A percentile compares a stretch with the other conserved stretches of the same genome.
phyloP scores from a whole-genome alignment of 2,888 invertebrate species.

The Thyatira batis region DNA sequence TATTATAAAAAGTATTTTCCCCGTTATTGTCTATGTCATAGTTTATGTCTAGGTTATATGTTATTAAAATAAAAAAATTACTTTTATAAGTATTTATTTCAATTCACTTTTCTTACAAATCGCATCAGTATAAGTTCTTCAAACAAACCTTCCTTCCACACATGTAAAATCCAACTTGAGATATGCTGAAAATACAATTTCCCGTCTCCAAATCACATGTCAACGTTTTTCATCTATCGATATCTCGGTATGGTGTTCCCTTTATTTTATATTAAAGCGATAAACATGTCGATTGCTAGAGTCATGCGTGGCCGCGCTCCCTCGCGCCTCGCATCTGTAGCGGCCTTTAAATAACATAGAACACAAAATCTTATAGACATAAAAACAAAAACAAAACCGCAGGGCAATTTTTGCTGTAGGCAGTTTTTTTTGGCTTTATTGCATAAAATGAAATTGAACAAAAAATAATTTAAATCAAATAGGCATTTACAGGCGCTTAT shows the following conservation, averaged over 20 bases:
- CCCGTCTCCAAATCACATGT: conserved; percentile 55
- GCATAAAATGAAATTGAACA: too few relatives aligned
- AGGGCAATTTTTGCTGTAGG: too few relatives aligned
- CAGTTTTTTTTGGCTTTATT: too few relatives aligned
- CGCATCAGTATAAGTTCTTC: conserved; percentile 14
- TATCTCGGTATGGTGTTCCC: conserved; percentile 72
- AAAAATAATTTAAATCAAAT: too few relatives aligned
- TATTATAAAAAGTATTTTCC: too few relatives aligned
- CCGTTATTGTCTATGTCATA: too few relatives aligned
- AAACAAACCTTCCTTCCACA: not conserved
- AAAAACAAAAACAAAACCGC: not conserved
- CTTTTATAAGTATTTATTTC: too few relatives aligned
- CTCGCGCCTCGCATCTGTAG: conserved; percentile 34
- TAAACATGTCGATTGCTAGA: conserved; percentile 80
- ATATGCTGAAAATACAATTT: conserved; percentile 70
- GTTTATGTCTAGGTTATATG: too few relatives aligned
- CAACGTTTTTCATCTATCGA: conserved; percentile 73
- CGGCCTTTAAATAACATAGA: conserved; percentile 8
- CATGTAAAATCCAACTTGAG: conserved; percentile 13
- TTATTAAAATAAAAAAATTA: too few relatives aligned
- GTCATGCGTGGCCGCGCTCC: conserved; percentile 75
- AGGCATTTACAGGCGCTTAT: too few relatives aligned
- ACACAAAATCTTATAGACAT: conserved; percentile 1
- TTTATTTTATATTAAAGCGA: conserved; percentile 82
- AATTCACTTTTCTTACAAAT: conserved; percentile 4